Conservation (phyloP, 92 coral and sea anemone species). For the Isaurus tuberculatus region DNA sequence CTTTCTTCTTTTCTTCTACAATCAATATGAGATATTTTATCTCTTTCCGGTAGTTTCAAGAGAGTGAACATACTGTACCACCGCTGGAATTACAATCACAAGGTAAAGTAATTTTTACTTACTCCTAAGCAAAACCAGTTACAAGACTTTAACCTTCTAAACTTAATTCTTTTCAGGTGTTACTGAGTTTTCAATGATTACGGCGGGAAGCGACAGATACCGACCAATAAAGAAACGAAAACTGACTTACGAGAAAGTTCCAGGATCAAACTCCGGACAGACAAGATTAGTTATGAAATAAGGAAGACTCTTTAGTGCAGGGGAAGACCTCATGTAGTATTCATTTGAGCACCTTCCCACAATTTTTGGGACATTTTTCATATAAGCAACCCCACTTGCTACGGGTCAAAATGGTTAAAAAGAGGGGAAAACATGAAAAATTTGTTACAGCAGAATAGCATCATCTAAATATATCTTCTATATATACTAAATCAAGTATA, state of each 20-base stretch:
- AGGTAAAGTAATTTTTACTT: constrained; percentile 38
- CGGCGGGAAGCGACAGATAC: constrained; percentile 34
- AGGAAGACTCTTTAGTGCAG: too few species aligned
- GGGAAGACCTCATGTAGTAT: too few species aligned
- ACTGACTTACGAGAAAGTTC: constrained; percentile 82
- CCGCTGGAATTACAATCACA: constrained; percentile 57
- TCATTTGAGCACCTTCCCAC: too few species aligned
- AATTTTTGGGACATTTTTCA: too few species aligned
- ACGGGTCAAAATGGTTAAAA: too few species aligned
- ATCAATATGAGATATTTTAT: too few species aligned
- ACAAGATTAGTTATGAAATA: constrained; percentile 76
- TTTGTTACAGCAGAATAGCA: too few species aligned
- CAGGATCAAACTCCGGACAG: constrained; percentile 91
- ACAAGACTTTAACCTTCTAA: not conserved
- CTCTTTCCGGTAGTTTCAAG: constrained; percentile 20
- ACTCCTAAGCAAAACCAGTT: not conserved
- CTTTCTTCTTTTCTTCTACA: too few species aligned
- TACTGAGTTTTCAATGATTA: constrained; percentile 70
- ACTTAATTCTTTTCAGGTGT: constrained; percentile 20
- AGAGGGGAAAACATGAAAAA: too few species aligned
- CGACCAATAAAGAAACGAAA: constrained; percentile 66
- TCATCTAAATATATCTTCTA: too few species aligned
- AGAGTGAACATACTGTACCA: constrained; percentile 65
- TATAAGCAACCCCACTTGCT: too few species aligned
- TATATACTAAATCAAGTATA: too few species aligned